Evolutionary conservation across 2,797 vertebrate species (phyloP).

Genomic region (Leuciscus waleckii): DNA sequence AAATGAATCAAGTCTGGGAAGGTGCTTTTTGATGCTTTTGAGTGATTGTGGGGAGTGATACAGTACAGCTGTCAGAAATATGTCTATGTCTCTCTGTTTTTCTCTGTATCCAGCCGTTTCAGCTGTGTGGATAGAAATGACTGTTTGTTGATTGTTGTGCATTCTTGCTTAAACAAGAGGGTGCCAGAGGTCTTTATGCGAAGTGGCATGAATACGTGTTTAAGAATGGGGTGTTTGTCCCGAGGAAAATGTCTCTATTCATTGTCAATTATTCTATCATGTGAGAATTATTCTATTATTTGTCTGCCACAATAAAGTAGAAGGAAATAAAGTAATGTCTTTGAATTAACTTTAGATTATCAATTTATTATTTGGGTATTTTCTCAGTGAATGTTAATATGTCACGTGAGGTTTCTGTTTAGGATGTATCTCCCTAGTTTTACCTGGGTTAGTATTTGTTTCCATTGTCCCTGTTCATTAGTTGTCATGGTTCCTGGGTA

Average conservation of each 20-base stretch:
- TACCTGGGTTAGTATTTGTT: not conserved
- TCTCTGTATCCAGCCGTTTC: not conserved
- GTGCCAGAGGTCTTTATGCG: constrained; percentile 8
- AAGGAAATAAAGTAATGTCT: not conserved
- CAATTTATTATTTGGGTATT: not conserved
- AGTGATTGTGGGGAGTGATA: constrained; percentile 46
- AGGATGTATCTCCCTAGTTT: not conserved
- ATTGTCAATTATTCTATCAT: not conserved
- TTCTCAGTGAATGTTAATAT: not conserved
- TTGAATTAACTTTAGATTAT: not conserved
- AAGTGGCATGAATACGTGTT: constrained; percentile 5
- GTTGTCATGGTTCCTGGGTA: not conserved
- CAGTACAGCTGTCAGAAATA: constrained; percentile 32
- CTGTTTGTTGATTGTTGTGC: constrained; percentile 34
- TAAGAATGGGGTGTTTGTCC: not conserved
- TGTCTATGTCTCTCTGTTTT: constrained; percentile 24
- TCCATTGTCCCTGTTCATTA: not conserved
- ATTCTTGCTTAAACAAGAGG: constrained; percentile 17
- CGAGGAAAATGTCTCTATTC: not conserved
- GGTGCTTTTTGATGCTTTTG: constrained; percentile 54
- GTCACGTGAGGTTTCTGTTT: not conserved
- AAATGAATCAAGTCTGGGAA: constrained; percentile 55
- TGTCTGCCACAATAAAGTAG: not conserved
- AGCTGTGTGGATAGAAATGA: constrained; percentile 13
- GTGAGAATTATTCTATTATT: not conserved